A percentile compares a stretch with the other conserved stretches of the same genome.
phyloP scores from a whole-genome alignment of 2,797 vertebrate species.

The Graptemys geographica region DNA sequence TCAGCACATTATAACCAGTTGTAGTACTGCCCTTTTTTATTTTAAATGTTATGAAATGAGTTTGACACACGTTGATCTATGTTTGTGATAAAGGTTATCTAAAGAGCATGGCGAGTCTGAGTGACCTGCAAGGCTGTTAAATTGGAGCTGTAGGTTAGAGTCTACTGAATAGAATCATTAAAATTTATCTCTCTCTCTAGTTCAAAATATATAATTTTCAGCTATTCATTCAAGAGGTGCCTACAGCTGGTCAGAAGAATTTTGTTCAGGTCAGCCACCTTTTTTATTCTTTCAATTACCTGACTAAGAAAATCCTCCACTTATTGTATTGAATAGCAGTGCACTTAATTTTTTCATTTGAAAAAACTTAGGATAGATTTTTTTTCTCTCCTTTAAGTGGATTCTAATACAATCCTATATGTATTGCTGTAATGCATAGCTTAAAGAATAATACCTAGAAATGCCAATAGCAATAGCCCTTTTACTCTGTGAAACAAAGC shows the following conservation, averaged over 20 bases:
- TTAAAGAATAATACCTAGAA: background rate
- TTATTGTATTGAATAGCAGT: background rate
- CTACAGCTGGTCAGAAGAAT: background rate
- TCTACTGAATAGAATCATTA: background rate
- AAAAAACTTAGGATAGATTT: background rate
- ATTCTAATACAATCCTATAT: background rate
- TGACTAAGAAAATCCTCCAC: background rate
- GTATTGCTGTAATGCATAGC: background rate
- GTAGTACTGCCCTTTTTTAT: conserved; percentile 51
- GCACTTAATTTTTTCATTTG: background rate
- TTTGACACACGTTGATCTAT: conserved; percentile 50
- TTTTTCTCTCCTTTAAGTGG: background rate
- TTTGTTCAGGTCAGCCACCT: background rate
- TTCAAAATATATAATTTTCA: background rate
- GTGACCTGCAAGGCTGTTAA: conserved; percentile 40
- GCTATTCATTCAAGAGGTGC: background rate
- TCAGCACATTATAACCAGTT: conserved; percentile 22
- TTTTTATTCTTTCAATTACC: background rate
- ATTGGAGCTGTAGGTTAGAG: background rate
- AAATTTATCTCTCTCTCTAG: background rate
- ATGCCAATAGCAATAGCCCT: background rate
- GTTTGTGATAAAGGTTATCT: conserved; percentile 64
- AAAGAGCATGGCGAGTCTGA: conserved; percentile 21
- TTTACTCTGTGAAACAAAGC: conserved; percentile 16
- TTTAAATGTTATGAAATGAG: conserved; percentile 61